Percentiles rank a stretch among this genome's conserved stretches.
These are phyloP conservation scores for Oedothorax gibbosus DNA, from an alignment of 1,140 invertebrate genomes.

Conservation along the genomic window DNA sequence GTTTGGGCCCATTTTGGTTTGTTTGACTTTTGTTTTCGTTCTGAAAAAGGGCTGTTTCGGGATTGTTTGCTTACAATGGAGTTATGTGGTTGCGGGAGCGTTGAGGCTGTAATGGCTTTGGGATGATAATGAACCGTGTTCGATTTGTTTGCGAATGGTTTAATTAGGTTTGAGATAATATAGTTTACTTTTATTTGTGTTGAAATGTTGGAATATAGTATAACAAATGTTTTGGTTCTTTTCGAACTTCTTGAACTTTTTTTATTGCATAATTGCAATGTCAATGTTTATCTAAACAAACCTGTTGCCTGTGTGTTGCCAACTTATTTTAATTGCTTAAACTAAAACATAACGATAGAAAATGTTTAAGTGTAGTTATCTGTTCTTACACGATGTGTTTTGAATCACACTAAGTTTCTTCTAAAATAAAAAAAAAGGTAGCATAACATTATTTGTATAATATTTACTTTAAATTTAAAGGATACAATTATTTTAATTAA, in stretches of 20 bases:
- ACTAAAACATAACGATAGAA: no score
- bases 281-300: no score
- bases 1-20: neutral
- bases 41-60: neutral
- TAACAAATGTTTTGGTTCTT: neutral
- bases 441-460: no score
- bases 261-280: neutral
- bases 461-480: no score
- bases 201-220: neutral
- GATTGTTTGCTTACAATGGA: neutral
- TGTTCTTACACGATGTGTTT: no score
- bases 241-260: neutral
- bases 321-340: no score
- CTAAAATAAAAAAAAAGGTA: no score
- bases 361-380: no score
- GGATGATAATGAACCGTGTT: slow-evolving; percentile 8
- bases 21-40: slow-evolving; percentile 27
- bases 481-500: no score
- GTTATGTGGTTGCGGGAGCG: neutral
- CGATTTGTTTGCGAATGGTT: neutral
- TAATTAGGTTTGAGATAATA: neutral
- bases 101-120: neutral
- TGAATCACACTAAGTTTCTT: no score
- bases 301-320: no score
- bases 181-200: neutral